A percentile compares a stretch with the other conserved stretches of the same genome.
Conservation (phyloP, 2,888 invertebrate species). For the Neoascia interrupta region DNA sequence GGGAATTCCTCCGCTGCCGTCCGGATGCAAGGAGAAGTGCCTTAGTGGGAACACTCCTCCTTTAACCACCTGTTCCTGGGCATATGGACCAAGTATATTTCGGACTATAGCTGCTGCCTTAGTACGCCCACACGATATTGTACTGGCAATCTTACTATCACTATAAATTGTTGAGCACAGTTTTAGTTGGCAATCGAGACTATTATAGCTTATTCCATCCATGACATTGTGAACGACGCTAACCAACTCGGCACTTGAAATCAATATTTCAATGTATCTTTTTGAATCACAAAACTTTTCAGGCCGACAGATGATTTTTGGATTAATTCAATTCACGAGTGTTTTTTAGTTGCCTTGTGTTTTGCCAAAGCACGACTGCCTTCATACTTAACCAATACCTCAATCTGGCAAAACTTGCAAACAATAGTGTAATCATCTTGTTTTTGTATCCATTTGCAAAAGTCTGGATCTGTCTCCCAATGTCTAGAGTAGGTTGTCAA, state of each 20-base stretch:
- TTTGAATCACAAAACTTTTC: conserved; percentile 1
- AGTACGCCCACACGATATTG: too few species aligned
- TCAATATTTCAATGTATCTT: conserved; percentile 9
- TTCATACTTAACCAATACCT: conserved; percentile 12
- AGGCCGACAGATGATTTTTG: conserved; percentile 7
- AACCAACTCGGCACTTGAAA: neutral
- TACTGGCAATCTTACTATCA: conserved; percentile 3
- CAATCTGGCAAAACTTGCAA: conserved; percentile 9
- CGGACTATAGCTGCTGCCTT: too few species aligned
- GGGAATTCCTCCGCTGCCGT: too few species aligned
- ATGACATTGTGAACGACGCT: conserved; percentile 2
- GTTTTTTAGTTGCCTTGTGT: conserved; percentile 1
- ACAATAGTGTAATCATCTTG: conserved; percentile 12
- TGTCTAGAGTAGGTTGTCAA: conserved; percentile 2
- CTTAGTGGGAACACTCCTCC: too few species aligned
- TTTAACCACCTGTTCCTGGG: conserved; percentile 14
- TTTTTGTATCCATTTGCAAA: conserved; percentile 1
- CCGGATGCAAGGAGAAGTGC: too few species aligned
- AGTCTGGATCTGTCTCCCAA: conserved; percentile 8
- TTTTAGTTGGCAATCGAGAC: conserved; percentile 10
- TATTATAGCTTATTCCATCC: conserved; percentile 6
- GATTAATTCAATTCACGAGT: too few species aligned
- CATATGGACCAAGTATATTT: conserved; percentile 12
- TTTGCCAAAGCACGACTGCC: conserved; percentile 5
- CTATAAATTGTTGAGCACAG: neutral